Percentiles rank a stretch among this genome's conserved stretches.
phyloP scores from a whole-genome alignment of 2,797 vertebrate species.

The Diglossa cyanea region DNA sequence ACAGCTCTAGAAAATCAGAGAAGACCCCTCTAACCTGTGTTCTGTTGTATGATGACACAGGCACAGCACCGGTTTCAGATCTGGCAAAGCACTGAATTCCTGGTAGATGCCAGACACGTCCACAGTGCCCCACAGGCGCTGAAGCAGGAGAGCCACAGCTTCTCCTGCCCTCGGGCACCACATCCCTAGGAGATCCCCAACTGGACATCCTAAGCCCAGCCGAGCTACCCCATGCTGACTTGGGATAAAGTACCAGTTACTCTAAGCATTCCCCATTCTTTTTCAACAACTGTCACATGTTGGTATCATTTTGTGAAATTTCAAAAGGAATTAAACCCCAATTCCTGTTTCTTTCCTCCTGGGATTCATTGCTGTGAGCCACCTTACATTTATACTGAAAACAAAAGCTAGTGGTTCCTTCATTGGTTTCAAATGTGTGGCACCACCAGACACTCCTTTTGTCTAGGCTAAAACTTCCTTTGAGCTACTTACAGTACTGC shows the following conservation, averaged over 20 bases:
- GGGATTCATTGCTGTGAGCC: neutral
- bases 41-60: accelerated
- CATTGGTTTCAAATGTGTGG: neutral
- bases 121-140: accelerated
- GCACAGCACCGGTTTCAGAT: accelerated
- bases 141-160: neutral
- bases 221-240: neutral
- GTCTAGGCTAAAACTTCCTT: neutral
- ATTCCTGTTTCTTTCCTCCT: neutral
- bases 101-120: accelerated
- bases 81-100: no score
- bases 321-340: neutral
- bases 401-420: neutral
- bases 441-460: neutral
- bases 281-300: neutral
- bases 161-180: neutral
- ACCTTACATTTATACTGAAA: neutral
- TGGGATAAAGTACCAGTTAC: neutral
- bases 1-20: neutral
- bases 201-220: accelerated
- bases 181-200: no score
- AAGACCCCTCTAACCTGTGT: neutral
- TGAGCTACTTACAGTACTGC: accelerated
- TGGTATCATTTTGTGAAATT: neutral
- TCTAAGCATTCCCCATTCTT: neutral